Percentiles rank a stretch among this genome's conserved stretches.
Evolutionary conservation across 2,888 invertebrate genomes (phyloP).

Genomic region (Pecten maximus): DNA sequence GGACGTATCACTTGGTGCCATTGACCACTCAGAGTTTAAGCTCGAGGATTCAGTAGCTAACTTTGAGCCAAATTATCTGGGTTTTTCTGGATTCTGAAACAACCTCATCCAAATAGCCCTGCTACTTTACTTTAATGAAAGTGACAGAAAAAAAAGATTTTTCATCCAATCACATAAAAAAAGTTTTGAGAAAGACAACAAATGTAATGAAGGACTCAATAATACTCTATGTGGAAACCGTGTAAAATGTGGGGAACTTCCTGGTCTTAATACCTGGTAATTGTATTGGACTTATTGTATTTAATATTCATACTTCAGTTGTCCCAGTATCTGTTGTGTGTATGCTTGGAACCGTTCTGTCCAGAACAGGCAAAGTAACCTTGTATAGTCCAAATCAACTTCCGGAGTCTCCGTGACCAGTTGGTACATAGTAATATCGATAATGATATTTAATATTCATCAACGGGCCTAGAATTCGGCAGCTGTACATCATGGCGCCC

Average conservation of each 20-base stretch:
- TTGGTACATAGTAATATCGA: neutral
- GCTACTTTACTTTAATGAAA: too few species aligned
- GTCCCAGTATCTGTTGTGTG: neutral
- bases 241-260: neutral
- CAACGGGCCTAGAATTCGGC: neutral
- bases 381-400: neutral
- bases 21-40: too few species aligned
- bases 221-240: neutral
- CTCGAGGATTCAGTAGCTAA: too few species aligned
- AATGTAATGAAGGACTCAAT: too few species aligned
- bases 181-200: too few species aligned
- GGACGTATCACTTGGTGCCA: too few species aligned
- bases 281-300: neutral
- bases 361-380: neutral
- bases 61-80: too few species aligned
- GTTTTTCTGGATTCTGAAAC: too few species aligned
- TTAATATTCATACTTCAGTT: neutral
- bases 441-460: slow-evolving; percentile 13
- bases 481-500: neutral
- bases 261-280: neutral
- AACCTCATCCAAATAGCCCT: too few species aligned
- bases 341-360: neutral
- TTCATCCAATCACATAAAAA: too few species aligned
- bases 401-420: neutral
- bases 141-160: neutral